Base-by-base conservation (phyloP, 2,113 vertebrate species). In the Neopipo cinnamomea region DNA sequence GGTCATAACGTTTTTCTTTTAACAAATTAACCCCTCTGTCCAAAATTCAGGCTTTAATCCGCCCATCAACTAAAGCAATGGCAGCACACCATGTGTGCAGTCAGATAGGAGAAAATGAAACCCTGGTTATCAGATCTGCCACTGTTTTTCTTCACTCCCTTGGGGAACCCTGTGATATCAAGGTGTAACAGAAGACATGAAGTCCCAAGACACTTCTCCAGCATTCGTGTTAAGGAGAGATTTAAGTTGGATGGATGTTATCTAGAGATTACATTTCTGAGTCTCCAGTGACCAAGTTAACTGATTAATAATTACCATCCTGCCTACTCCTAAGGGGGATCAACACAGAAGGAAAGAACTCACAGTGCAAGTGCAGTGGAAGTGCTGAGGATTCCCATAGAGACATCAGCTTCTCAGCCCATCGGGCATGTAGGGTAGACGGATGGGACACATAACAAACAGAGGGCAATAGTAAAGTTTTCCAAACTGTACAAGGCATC, bases 171-270 rank as follows among this genome's bases (percentile, higher is more conserved):
- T 67, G 30, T 88, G 42, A 30, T 67, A 90, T 52, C 68, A 67
- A 81, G 39, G 46, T 55, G 42, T 39, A 50, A n/a, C 21, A 70
- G 81, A 77, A 91, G 77, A 63, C 41, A 58, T 20, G 55, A 65
- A 50, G 42, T 67, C 85, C 59, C 65, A 47, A 44, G 47, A n/a
- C n/a, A 23, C 35, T 93, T 85, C 66, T 79, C 70, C 39, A 74
- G 20, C 21, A 27, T 0, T 2, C 6, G 0, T 1, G 0, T 46
- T 66, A 80, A 77, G 37, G n/a, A 50, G 62, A 68, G 46, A 24
- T 55, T 88, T 85, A 73, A 67, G 25, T 6, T 22, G 46, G 67
- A 41, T 3, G 8, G 71, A 25, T 47, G 55, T 55, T 74, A 63
- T 41, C 62, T 46, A 37, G 55, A 71, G 62, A 83, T 90, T 58